Conservation (phyloP, 2,888 invertebrate genomes). For the Julus scanicus region DNA sequence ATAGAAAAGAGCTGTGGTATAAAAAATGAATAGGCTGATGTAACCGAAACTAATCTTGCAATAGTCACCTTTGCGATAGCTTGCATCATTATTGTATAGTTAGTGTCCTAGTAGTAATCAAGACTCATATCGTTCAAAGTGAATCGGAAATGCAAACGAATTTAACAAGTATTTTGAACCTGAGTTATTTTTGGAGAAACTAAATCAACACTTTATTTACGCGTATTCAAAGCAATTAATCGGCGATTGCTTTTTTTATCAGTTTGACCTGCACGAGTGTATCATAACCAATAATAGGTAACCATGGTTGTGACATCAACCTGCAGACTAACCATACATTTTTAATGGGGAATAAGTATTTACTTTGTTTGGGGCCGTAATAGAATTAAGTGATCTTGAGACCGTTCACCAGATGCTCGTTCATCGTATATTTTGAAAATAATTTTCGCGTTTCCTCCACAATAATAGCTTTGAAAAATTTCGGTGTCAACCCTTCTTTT, state of each 20-base stretch:
- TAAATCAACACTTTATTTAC: background rate
- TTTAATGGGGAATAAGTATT: background rate
- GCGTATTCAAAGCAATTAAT: background rate
- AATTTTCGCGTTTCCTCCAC: too few relatives aligned
- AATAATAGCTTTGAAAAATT: too few relatives aligned
- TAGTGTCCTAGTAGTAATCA: too few relatives aligned
- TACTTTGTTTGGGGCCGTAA: too few relatives aligned
- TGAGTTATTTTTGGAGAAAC: background rate
- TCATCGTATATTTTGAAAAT: too few relatives aligned
- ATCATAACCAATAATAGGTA: background rate
- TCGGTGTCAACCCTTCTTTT: too few relatives aligned
- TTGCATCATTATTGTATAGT: background rate
- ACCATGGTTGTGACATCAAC: slow-evolving; percentile 5
- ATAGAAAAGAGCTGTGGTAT: too few relatives aligned
- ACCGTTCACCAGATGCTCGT: too few relatives aligned
- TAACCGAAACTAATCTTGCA: background rate
- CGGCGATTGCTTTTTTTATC: background rate
- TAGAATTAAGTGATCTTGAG: too few relatives aligned
- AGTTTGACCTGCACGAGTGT: background rate
- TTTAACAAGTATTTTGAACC: background rate
- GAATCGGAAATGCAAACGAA: too few relatives aligned
- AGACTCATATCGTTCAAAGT: background rate
- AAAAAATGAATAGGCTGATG: slow-evolving; percentile 21
- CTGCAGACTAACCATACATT: background rate
- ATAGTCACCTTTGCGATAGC: background rate